phyloP scores from a whole-genome alignment of 2,113 vertebrate genomes.

The Meleagris gallopavo region DNA sequence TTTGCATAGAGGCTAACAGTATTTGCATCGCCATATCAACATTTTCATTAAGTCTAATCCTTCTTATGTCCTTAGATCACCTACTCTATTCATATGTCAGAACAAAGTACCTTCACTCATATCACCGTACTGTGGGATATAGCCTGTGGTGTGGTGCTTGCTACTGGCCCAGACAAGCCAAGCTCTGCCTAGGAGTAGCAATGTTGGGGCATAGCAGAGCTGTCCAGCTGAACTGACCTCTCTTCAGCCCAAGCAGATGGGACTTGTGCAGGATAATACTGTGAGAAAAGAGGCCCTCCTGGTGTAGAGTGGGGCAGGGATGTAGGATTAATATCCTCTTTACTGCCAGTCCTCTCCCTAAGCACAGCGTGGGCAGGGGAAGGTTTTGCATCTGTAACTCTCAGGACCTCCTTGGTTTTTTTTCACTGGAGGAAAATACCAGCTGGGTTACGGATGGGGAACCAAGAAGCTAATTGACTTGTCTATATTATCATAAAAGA shows the following conservation, averaged over 20 bases:
- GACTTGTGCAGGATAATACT: neutral
- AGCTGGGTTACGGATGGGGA: neutral
- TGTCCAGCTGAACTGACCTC: neutral
- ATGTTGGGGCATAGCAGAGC: neutral
- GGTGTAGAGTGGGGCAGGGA: neutral
- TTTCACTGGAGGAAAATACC: neutral
- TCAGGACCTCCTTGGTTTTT: neutral
- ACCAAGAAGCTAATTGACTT: neutral
- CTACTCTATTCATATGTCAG: too few species aligned
- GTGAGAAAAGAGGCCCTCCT: neutral
- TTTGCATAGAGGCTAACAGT: too few species aligned
- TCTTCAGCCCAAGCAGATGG: neutral
- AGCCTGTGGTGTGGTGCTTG: neutral
- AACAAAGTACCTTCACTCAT: neutral
- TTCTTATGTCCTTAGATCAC: too few species aligned
- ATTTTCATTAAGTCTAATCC: too few species aligned
- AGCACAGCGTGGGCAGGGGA: neutral
- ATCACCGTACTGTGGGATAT: accelerated
- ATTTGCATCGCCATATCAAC: too few species aligned
- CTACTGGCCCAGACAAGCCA: neutral
- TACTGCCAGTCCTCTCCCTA: neutral
- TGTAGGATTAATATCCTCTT: neutral
- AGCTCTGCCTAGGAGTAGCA: neutral
- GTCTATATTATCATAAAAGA: neutral
- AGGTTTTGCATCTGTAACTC: neutral